phyloP scores from a whole-genome alignment of 53 echinoderm and acorn worm species.

The Zoroaster sp. region DNA sequence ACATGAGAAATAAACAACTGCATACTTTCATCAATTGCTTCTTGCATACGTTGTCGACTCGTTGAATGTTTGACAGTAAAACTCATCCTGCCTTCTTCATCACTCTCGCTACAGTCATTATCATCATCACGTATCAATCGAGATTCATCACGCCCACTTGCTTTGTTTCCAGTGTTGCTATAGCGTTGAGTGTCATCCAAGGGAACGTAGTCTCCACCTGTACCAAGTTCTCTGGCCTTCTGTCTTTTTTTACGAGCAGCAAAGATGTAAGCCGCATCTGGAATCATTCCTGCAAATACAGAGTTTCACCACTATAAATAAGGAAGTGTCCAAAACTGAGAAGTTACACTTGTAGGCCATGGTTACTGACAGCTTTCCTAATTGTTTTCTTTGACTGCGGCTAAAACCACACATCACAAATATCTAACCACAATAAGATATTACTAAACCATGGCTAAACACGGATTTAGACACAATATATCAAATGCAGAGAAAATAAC shows the following conservation, averaged over 20 bases:
- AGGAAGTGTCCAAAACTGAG: too few species aligned
- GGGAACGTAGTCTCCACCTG: conserved; percentile 71
- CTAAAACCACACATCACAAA: too few species aligned
- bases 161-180: conserved; percentile 20
- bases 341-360: too few species aligned
- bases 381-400: too few species aligned
- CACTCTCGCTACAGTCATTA: conserved; percentile 86
- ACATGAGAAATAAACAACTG: neutral
- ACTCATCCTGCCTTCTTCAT: conserved; percentile 85
- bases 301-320: too few species aligned
- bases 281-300: conserved; percentile 75
- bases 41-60: conserved; percentile 79
- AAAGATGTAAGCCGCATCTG: conserved; percentile 91
- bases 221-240: conserved; percentile 82
- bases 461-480: too few species aligned
- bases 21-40: conserved; percentile 86
- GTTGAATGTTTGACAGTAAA: conserved; percentile 81
- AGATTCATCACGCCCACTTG: conserved; percentile 42
- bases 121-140: conserved; percentile 94
- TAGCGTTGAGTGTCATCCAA: conserved; percentile 86
- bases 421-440: too few species aligned
- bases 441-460: too few species aligned
- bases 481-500: too few species aligned
- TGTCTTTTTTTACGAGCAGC: conserved; percentile 84
- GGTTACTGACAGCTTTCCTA: too few species aligned